Evolutionary conservation across 2,888 invertebrate genomes (phyloP).

Genomic region (Anorthoa munda): DNA sequence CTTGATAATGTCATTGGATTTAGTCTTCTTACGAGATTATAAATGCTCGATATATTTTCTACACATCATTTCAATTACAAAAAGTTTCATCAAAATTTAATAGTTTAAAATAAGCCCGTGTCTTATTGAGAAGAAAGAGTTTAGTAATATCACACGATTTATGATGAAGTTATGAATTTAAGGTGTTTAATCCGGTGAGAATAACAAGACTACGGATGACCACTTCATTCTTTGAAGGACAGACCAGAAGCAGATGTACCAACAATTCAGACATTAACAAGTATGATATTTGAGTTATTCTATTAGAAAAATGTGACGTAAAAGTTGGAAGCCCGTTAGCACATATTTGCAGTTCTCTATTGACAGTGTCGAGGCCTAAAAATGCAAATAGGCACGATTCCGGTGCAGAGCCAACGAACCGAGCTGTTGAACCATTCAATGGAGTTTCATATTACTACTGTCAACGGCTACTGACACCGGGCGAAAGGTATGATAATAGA

Average conservation of each 20-base stretch:
- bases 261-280: not conserved
- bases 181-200: too few species aligned
- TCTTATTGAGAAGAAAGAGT: too few species aligned
- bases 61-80: too few species aligned
- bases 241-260: not conserved
- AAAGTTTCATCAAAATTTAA: too few species aligned
- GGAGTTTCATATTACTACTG: constrained; percentile 45
- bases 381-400: constrained; percentile 65
- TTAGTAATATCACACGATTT: too few species aligned
- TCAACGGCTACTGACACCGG: constrained; percentile 31
- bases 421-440: constrained; percentile 49
- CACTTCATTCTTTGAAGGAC: not conserved
- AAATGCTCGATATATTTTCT: too few species aligned
- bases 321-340: constrained; percentile 31
- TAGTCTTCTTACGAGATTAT: too few species aligned
- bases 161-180: too few species aligned
- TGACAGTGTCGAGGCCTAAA: constrained; percentile 58
- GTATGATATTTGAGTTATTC: not conserved
- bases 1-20: not conserved
- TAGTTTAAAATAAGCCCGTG: too few species aligned
- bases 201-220: not conserved
- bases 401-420: constrained; percentile 62
- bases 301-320: constrained; percentile 9
- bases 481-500: not conserved
- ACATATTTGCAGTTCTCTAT: constrained; percentile 54